These are phyloP conservation scores for Muscicapa striata DNA, from an alignment of 2,797 vertebrate species.

Conservation along the genomic window DNA sequence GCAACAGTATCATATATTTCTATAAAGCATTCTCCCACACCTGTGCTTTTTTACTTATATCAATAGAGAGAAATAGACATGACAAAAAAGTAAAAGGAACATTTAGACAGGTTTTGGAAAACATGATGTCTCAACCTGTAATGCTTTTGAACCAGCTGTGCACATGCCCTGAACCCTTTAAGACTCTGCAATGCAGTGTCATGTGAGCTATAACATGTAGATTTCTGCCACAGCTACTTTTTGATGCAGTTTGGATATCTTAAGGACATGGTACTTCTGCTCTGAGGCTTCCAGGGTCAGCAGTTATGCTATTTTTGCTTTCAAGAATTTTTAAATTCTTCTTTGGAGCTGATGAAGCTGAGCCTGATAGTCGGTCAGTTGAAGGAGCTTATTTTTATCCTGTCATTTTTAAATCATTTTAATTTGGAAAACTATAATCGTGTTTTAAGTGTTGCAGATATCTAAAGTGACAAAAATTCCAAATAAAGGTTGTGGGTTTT, in stretches of 20 bases:
- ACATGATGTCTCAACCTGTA: fast-evolving
- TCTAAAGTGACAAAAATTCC: background rate
- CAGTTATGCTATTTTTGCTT: background rate
- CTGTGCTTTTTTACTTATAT: background rate
- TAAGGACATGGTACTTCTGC: background rate
- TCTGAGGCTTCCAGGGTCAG: background rate
- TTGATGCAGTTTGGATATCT: background rate
- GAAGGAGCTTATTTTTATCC: background rate
- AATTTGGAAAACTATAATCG: background rate
- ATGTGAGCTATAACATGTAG: background rate
- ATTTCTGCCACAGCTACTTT: background rate
- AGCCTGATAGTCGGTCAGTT: background rate
- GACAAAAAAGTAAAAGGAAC: background rate
- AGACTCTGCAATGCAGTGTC: background rate
- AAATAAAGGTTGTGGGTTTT: background rate
- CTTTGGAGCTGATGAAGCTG: background rate
- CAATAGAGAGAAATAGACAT: background rate
- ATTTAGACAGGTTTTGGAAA: background rate
- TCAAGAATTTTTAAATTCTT: background rate
- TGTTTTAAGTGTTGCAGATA: background rate
- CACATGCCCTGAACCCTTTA: background rate
- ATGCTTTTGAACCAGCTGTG: background rate
- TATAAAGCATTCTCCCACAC: background rate
- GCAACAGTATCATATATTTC: background rate
- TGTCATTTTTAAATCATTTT: background rate